Percentiles rank a stretch among this genome's conserved stretches.
phyloP scores from a whole-genome alignment of 1,140 invertebrate genomes.

The Pseudomyrmex gracilis region DNA sequence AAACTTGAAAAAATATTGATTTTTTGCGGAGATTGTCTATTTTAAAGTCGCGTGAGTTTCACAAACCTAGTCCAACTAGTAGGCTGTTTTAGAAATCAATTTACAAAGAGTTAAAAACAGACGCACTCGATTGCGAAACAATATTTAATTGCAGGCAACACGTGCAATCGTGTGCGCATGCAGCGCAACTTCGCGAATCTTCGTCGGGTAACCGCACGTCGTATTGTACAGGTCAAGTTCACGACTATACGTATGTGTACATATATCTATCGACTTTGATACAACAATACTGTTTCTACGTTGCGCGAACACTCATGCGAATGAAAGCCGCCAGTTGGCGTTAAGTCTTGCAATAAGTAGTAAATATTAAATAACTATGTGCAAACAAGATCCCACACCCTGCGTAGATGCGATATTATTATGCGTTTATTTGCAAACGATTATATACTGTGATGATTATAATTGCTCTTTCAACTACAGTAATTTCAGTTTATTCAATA shows the following conservation, averaged over 20 bases:
- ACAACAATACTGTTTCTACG: slow-evolving; percentile 13
- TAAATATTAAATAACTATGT: not conserved
- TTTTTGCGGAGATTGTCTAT: too few relatives aligned
- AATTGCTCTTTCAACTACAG: too few relatives aligned
- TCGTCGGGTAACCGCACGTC: not conserved
- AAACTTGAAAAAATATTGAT: too few relatives aligned
- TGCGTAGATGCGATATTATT: too few relatives aligned
- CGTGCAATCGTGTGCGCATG: not conserved
- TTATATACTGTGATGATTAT: too few relatives aligned
- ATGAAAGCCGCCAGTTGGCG: too few relatives aligned
- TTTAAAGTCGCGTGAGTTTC: too few relatives aligned
- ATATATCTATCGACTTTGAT: not conserved
- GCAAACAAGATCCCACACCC: not conserved
- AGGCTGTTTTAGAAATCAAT: too few relatives aligned
- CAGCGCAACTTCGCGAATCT: not conserved
- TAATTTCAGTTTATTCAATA: too few relatives aligned
- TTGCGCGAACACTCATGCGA: not conserved
- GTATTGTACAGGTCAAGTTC: slow-evolving; percentile 23
- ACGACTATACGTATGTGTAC: not conserved
- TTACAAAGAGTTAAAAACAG: not conserved
- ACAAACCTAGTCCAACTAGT: too few relatives aligned
- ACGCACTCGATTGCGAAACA: not conserved
- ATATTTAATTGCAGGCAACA: not conserved
- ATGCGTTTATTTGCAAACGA: too few relatives aligned
- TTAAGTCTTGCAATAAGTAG: not conserved